Base-by-base conservation (phyloP, 2,113 vertebrate species). In the Pachypanchax playfairii region DNA sequence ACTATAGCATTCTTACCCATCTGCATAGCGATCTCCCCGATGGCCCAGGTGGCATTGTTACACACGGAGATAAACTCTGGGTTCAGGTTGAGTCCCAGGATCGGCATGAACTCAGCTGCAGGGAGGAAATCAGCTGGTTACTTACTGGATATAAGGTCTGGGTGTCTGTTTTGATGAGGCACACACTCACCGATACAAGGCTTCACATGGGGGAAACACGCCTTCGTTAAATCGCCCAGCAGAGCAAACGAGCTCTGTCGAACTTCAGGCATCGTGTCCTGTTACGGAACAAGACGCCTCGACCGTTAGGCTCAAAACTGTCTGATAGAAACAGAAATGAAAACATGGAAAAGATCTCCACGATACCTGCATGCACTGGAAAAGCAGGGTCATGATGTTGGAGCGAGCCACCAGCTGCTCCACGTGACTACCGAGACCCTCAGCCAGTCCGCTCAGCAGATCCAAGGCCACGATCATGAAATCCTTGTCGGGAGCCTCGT, bases 381-480 rank as follows among this genome's bases (percentile, higher is more conserved):
- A 98, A 0, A 98, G 93, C 46, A 98, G 86, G 0, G 95, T 98
- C 96, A 97, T 97, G 80, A 98, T 94, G 89, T 98, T 98, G 50
- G 95, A 96, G 0, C 96, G 93, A 6, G 95, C 94, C 21, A 98
- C 96, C 24, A 98, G 83, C 88, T 96, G 95, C 10, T 98, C 96
- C 74, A 98, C 95, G 0, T 95, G 92, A 14, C 88, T 90, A 0
- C 96, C 96, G 0, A 98, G 83, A 28, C 96, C 96, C 75, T 98
- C 96, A 0, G 96, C 96, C 82, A 98, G 79, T 4, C 96, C 96
- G 0, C 96, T 98, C 22, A 98, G 92, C 75, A 98, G 87, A 66
- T 98, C 96, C 81, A 98, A 83, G 0, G 96, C 96, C 65, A 98
- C 96, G 0, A 98, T 98, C 96, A 98, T 98, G 73, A 98, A 98